phyloP scores from a whole-genome alignment of 2,113 vertebrate species.

The Pheucticus melanocephalus region DNA sequence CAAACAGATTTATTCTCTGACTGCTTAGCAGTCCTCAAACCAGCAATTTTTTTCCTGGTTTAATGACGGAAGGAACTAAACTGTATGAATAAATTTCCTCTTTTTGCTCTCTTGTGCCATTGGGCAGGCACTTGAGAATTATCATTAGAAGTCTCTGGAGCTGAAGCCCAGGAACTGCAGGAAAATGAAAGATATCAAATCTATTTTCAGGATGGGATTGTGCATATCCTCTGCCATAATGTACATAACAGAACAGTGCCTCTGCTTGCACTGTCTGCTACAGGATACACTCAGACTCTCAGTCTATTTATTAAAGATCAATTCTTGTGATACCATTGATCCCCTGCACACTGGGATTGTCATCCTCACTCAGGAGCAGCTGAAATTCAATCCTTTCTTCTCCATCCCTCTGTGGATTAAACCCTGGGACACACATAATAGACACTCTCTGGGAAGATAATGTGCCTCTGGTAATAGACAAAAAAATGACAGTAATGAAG shows the following conservation, averaged over 20 bases:
- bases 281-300: neutral
- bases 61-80: neutral
- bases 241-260: neutral
- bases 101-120: neutral
- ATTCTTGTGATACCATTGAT: constrained; percentile 16
- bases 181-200: neutral
- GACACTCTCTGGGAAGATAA: neutral
- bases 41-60: neutral
- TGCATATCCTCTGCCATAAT: neutral
- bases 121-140: neutral
- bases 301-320: neutral
- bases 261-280: neutral
- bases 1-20: neutral
- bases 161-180: neutral
- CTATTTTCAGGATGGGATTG: neutral
- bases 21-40: neutral
- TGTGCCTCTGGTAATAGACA: neutral
- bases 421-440: neutral
- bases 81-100: neutral
- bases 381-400: neutral
- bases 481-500: neutral
- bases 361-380: neutral
- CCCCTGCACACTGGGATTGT: neutral
- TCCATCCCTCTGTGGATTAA: neutral
- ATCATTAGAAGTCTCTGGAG: neutral